Conservation (phyloP, 2,113 vertebrate species). For the Neofelis nebulosa region DNA sequence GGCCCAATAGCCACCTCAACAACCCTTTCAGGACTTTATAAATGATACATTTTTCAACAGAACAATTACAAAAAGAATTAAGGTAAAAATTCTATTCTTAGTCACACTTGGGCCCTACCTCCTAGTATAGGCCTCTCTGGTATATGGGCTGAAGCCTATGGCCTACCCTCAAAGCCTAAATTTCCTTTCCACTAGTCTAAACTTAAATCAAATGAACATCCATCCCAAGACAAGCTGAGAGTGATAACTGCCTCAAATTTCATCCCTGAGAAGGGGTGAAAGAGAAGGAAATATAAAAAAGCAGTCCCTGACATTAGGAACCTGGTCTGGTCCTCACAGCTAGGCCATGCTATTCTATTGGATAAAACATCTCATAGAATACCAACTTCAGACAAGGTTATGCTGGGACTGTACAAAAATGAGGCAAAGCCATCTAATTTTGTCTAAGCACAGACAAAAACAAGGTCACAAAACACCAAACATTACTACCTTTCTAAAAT, state of each 20-base stretch:
- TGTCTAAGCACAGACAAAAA: background rate
- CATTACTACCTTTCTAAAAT: background rate
- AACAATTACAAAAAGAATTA: background rate
- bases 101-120: background rate
- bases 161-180: background rate
- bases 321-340: background rate
- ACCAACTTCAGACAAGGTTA: background rate
- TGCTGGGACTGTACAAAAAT: background rate
- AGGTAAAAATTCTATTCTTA: background rate
- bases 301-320: background rate
- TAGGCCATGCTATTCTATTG: background rate
- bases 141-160: background rate
- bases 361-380: constrained; percentile 17
- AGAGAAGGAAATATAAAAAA: constrained; percentile 13
- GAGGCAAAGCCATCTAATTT: constrained; percentile 31
- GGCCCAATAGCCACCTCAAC: background rate
- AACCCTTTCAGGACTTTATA: background rate
- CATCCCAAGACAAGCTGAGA: background rate
- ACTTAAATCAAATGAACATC: background rate
- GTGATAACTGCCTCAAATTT: background rate
- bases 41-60: background rate
- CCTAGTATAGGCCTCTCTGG: background rate
- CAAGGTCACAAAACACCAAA: background rate
- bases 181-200: background rate
- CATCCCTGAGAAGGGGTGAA: background rate